These are phyloP conservation scores for Chironomus striatipennis DNA, from an alignment of 1,140 invertebrate species.

Conservation along the genomic window DNA sequence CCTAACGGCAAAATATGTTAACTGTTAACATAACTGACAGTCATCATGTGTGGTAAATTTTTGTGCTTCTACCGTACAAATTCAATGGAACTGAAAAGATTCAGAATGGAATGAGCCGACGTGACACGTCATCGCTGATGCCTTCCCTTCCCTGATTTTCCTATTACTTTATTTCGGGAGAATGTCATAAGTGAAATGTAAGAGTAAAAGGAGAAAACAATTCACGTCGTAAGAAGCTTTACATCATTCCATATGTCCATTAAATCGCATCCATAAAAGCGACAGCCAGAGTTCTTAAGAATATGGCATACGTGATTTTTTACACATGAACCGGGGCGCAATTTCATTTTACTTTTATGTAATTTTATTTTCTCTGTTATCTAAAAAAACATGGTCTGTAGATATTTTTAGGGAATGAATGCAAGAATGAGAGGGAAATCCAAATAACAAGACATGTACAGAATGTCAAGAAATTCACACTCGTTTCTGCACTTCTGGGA, in stretches of 20 bases:
- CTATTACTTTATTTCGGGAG: not conserved
- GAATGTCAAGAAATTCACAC: too few species aligned
- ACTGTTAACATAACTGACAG: not conserved
- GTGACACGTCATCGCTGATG: not conserved
- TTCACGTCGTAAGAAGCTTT: conserved; percentile 1
- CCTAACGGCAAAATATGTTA: not conserved
- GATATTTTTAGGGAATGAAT: too few species aligned
- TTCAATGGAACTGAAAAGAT: too few species aligned
- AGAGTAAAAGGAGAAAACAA: not conserved
- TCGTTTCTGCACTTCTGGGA: too few species aligned
- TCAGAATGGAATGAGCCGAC: too few species aligned
- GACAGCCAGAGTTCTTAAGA: not conserved
- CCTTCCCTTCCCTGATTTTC: not conserved
- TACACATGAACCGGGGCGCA: not conserved
- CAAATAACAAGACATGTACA: too few species aligned
- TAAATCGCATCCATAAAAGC: not conserved
- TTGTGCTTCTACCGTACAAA: too few species aligned
- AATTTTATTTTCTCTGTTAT: too few species aligned
- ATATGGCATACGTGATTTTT: not conserved
- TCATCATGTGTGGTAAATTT: too few species aligned
- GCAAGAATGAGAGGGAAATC: too few species aligned
- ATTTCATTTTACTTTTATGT: too few species aligned
- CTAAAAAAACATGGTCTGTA: too few species aligned
- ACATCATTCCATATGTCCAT: conserved; percentile 12
- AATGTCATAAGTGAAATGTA: not conserved